These are phyloP conservation scores for Drosophila lowei DNA, from an alignment of 1,140 invertebrate species.

Conservation along the genomic window DNA sequence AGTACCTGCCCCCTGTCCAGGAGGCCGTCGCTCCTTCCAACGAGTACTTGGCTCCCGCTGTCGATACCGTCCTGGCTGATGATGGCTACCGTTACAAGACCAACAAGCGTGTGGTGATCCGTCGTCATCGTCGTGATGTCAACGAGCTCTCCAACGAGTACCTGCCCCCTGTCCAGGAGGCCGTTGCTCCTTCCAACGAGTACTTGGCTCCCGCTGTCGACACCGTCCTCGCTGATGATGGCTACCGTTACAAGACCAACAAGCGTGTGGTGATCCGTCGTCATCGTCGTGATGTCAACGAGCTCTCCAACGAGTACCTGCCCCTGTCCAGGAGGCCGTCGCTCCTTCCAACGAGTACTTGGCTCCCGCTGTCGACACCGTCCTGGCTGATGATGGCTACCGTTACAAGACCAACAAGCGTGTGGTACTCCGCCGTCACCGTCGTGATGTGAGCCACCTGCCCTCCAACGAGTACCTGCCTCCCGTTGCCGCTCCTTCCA, in stretches of 20 bases:
- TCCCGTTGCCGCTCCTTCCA: conserved; percentile 33
- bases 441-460: conserved; percentile 61
- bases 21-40: conserved; percentile 23
- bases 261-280: conserved; percentile 64
- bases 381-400: conserved; percentile 63
- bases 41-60: conserved; percentile 30
- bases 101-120: conserved; percentile 52
- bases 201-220: conserved; percentile 27
- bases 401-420: conserved; percentile 69
- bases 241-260: conserved; percentile 72
- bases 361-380: conserved; percentile 56
- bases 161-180: conserved; percentile 29
- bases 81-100: conserved; percentile 63
- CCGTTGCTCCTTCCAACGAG: conserved; percentile 32
- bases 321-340: conserved; percentile 27
- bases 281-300: conserved; percentile 34
- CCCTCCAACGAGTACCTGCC: conserved; percentile 54
- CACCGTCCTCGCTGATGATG: conserved; percentile 53
- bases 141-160: conserved; percentile 39
- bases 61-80: conserved; percentile 26
- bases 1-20: conserved; percentile 63
- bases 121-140: conserved; percentile 55
- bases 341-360: conserved; percentile 48
- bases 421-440: conserved; percentile 57
- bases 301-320: too few relatives aligned